Evolutionary conservation across 2,113 vertebrate genomes (phyloP), one percentile per base, ranked within the genome.

Genomic region (Toxotes chatareus): DNA sequence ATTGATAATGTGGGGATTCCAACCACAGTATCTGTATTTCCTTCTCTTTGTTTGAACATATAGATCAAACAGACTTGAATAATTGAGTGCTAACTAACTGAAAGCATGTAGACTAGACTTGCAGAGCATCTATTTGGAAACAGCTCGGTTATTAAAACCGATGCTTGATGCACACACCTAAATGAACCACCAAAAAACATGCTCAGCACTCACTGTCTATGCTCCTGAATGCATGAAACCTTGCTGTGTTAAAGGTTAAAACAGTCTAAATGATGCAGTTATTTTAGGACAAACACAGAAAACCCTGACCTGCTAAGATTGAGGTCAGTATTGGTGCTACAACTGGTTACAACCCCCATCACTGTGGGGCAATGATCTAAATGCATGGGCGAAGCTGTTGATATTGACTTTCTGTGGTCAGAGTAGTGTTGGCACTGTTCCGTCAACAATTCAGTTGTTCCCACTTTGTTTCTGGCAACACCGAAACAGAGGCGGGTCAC

Each of bases 321-420:
- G 34, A 74, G 57, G 67, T 80, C 72, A 73, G 23, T 72, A 34
- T 73, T 51, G 5, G 27, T 38, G 27, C 42, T 76, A 46, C 5
- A 62, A 32, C 27, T 3, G 16, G 23, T 40, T 36, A 23, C 34
- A 69, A 17, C 31, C 57, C 57, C 40, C 44, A 60, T 69, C 36
- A 14, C 32, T 60, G 65, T 36, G 49, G 44, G 55, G 60, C 57
- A 44, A 31, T 86, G 76, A 83, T 87, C 76, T 79, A 77, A 91
- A 86, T 85, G 77, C 46, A 83, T 51, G 34, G 10, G 55, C 82
- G 70, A 83, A 82, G 76, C 79, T 74, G 78, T 31, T 13, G 4
- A 66, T 81, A 92, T 93, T 67, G 91, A 93, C 36, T 60, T 72
- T 32, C 44, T 80, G 64, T 61, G 34, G 17, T 77, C 61, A 83